Percentiles rank a stretch among this genome's conserved stretches.
Evolutionary conservation across 2,113 vertebrate genomes (phyloP).

Genomic region (Sebastes schlegelii): DNA sequence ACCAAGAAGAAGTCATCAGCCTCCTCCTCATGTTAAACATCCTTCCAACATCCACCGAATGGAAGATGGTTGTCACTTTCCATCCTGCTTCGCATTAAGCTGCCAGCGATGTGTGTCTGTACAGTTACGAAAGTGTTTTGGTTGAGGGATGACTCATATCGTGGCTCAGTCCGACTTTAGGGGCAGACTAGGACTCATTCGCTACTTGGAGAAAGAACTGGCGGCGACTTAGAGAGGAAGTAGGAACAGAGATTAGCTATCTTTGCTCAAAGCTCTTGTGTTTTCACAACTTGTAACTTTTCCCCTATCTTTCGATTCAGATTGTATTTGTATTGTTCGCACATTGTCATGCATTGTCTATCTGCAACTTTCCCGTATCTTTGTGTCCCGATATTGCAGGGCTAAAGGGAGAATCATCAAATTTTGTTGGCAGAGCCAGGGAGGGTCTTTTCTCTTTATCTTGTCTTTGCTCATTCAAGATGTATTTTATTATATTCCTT

Average conservation of each 20-base stretch:
- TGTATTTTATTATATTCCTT: background rate
- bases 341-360: no score
- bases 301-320: background rate
- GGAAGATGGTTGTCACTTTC: constrained; percentile 75
- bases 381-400: background rate
- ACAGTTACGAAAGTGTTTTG: constrained; percentile 60
- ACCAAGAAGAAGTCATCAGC: constrained; percentile 52
- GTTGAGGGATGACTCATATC: constrained; percentile 65
- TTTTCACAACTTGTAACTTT: background rate
- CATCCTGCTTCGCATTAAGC: constrained; percentile 53
- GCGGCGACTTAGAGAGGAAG: background rate
- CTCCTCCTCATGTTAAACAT: constrained; percentile 51
- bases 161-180: constrained; percentile 47
- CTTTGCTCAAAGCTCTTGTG: background rate
- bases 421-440: background rate
- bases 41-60: constrained; percentile 64
- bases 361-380: background rate
- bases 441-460: background rate
- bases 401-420: background rate
- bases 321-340: background rate
- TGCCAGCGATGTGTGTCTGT: constrained; percentile 40
- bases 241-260: constrained; percentile 4
- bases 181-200: constrained; percentile 26
- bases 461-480: background rate
- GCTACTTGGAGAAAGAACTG: constrained; percentile 12